A percentile compares a stretch with the other conserved stretches of the same genome.
phyloP scores from a whole-genome alignment of 2,888 invertebrate species.

The Agrypnus murinus region DNA sequence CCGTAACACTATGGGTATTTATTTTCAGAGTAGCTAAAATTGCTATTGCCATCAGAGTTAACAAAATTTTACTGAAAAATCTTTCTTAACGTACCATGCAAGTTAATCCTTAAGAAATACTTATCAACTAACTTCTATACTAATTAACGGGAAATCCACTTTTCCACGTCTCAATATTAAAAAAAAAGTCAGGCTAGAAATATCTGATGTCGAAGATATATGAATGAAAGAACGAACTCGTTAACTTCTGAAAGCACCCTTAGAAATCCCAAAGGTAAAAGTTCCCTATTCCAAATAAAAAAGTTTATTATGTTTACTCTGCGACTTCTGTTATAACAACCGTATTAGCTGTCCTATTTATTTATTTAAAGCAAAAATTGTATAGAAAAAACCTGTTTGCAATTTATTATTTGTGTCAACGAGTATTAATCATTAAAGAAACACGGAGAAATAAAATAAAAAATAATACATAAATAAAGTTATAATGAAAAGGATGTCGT shows the following conservation, averaged over 20 bases:
- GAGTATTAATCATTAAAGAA: too few species aligned
- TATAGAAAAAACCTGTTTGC: not conserved
- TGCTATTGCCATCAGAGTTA: too few species aligned
- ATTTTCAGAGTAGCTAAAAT: too few species aligned
- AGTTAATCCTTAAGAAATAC: too few species aligned
- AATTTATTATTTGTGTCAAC: too few species aligned
- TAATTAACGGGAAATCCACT: too few species aligned
- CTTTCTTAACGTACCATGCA: too few species aligned
- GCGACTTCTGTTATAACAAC: conserved; percentile 1
- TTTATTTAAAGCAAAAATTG: conserved; percentile 1
- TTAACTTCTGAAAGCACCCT: conserved; percentile 4
- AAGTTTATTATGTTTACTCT: conserved; percentile 14
- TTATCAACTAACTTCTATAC: too few species aligned
- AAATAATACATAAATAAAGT: not conserved
- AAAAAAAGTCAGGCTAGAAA: not conserved
- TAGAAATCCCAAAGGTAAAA: conserved; percentile 7
- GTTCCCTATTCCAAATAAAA: conserved; percentile 4
- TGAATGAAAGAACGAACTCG: conserved; percentile 6
- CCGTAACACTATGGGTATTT: too few species aligned
- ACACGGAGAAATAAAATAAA: not conserved
- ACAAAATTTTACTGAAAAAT: too few species aligned
- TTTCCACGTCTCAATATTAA: too few species aligned
- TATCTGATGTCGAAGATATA: conserved; percentile 3
- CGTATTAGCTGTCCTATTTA: not conserved
- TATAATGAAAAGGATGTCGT: not conserved